Percentiles rank a stretch among this genome's conserved stretches.
These are phyloP conservation scores for Drosophila mauritiana DNA, from an alignment of 1,140 invertebrate genomes.

Conservation along the genomic window DNA sequence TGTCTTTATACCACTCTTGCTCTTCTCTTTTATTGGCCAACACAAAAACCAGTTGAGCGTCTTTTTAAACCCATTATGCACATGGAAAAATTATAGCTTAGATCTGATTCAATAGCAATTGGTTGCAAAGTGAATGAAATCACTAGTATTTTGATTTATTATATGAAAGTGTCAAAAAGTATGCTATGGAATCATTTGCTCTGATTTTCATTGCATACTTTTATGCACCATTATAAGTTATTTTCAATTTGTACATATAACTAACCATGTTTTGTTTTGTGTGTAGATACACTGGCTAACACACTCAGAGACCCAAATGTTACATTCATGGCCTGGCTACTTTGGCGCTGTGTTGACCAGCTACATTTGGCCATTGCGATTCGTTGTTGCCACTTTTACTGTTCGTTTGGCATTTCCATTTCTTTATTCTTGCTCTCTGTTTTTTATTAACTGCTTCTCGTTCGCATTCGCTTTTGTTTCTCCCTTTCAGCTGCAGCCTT, in stretches of 20 bases:
- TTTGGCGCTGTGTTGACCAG: slow-evolving; percentile 42
- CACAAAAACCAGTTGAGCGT: slow-evolving; percentile 65
- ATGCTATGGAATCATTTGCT: not conserved
- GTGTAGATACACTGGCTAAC: slow-evolving; percentile 12
- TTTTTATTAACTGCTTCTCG: slow-evolving; percentile 48
- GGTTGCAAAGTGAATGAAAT: no score
- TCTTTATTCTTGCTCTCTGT: slow-evolving; percentile 36
- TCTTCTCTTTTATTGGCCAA: slow-evolving; percentile 61
- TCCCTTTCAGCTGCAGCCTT: slow-evolving; percentile 59
- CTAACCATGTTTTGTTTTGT: not conserved
- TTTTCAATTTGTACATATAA: not conserved
- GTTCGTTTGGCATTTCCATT: slow-evolving; percentile 39
- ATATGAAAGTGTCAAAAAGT: no score
- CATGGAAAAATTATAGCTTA: not conserved
- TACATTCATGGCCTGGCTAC: slow-evolving; percentile 26
- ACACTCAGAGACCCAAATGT: slow-evolving; percentile 37
- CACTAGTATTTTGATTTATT: no score
- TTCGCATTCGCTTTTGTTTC: slow-evolving; percentile 24
- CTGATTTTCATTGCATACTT: not conserved
- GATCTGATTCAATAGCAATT: no score
- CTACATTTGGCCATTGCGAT: slow-evolving; percentile 35
- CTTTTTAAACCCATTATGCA: slow-evolving; percentile 51
- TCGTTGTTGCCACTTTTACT: slow-evolving; percentile 52
- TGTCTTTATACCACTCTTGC: slow-evolving; percentile 25
- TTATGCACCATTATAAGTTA: not conserved